These are phyloP conservation scores for Formica selysi DNA, from an alignment of 1,140 invertebrate genomes.

Conservation along the genomic window DNA sequence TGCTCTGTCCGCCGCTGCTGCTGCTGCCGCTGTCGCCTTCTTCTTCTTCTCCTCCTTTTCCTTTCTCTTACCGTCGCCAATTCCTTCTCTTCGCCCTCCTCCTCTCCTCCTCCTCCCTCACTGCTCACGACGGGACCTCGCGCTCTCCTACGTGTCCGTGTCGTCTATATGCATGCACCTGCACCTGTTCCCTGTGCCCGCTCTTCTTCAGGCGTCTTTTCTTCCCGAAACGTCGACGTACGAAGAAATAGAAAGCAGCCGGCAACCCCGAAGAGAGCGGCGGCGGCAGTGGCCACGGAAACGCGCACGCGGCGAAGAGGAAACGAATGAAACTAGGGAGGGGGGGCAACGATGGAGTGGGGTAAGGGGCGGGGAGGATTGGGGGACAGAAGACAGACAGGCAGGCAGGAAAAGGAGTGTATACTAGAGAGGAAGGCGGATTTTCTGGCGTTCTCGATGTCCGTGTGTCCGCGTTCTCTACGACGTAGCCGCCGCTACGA, in stretches of 20 bases:
- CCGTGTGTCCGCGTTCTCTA: too few species aligned
- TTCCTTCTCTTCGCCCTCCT: constrained; percentile 20
- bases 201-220: constrained; percentile 50
- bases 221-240: constrained; percentile 31
- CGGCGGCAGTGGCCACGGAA: constrained; percentile 41
- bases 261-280: constrained; percentile 30
- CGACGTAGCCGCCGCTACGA: not conserved
- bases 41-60: constrained; percentile 4
- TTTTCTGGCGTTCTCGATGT: not conserved
- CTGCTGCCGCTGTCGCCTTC: not conserved
- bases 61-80: not conserved
- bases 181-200: constrained; percentile 61
- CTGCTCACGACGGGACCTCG: not conserved
- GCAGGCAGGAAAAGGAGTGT: not conserved
- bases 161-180: constrained; percentile 55
- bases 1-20: not conserved
- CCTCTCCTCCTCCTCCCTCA: constrained; percentile 14
- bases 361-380: too few species aligned
- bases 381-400: not conserved
- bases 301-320: too few species aligned
- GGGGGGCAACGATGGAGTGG: too few species aligned
- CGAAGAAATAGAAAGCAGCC: not conserved
- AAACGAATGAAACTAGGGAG: too few species aligned
- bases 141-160: constrained; percentile 33
- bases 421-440: constrained; percentile 6